These are phyloP conservation scores for Suillia variegata DNA, from an alignment of 2,888 invertebrate genomes.

Conservation along the genomic window DNA sequence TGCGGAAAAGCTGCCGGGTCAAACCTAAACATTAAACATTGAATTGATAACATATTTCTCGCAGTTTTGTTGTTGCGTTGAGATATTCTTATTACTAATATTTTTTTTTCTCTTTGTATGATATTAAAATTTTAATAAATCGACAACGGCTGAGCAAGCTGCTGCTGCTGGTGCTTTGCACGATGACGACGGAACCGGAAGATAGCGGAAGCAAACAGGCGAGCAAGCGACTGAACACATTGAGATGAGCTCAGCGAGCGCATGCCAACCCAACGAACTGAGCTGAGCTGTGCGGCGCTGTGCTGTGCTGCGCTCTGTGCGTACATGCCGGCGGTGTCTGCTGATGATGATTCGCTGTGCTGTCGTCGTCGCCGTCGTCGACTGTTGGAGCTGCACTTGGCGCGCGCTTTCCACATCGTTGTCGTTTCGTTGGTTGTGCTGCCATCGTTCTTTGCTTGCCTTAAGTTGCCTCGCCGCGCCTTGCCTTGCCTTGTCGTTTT, in stretches of 20 bases:
- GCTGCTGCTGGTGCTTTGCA: no score
- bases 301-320: neutral
- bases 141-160: constrained; percentile 31
- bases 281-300: neutral
- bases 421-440: no score
- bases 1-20: no score
- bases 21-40: no score
- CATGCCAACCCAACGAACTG: neutral
- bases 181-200: neutral
- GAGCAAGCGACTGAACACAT: neutral
- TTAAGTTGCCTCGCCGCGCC: no score
- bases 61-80: neutral
- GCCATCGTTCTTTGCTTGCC: no score
- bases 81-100: neutral
- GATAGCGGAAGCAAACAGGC: neutral
- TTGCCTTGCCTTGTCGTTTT: neutral
- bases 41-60: neutral
- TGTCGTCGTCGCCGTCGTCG: no score
- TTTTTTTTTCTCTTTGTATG: constrained; percentile 7
- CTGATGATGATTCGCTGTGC: no score
- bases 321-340: no score
- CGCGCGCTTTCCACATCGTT: no score
- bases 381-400: no score
- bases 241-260: neutral
- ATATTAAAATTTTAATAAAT: constrained; percentile 52